Base-by-base conservation (phyloP, 2,113 vertebrate species). In the Psilopsiagon aurifrons region DNA sequence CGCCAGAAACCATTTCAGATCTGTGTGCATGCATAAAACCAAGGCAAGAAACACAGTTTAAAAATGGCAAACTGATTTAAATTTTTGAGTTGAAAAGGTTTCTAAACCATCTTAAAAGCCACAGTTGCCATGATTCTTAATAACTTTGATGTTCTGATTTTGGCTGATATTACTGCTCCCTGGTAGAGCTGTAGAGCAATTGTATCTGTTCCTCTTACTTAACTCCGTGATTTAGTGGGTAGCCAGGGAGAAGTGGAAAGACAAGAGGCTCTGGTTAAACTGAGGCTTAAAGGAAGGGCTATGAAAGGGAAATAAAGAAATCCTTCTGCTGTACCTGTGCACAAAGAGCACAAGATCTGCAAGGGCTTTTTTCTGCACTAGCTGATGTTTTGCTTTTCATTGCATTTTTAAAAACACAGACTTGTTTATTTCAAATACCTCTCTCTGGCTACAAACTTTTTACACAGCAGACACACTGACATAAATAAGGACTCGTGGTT, bases 21-120 rank as follows among this genome's bases (percentile, higher is more conserved):
- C 29, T 46, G n/a, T 16, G 24, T 10, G 11, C 3, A 1, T 2
- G 9, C 17, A 0, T n/a, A 29, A 59, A 80, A 41, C 16, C 0
- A 0, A 64, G 44, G 11, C n/a, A 15, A 35, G 14, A 44, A 71
- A 49, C 3, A 8, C 7, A 20, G 8, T 55, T 83, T 46, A 1
- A 55, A 68, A 60, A 22, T 3, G 2, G 22, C 18, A 49, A 68
- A 13, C 2, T 15, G 51, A 5, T 31, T 57, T 28, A 19, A 17
- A 13, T 11, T 31, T 52, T 46, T 39, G 1, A 7, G 18, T 14
- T 49, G 31, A 67, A 71, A 28, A 7, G 3, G 4, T 27, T 55
- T 47, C 17, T 16, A 79, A 71, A 31, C 5, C 7, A 24, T 6
- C 6, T 29, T 20, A 59, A 68, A 86, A 73, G 57, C n/a, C 15